Percentiles rank a stretch among this genome's conserved stretches.
Evolutionary conservation across 2,113 vertebrate species (phyloP).

Genomic region (Brienomyrus longianalis): DNA sequence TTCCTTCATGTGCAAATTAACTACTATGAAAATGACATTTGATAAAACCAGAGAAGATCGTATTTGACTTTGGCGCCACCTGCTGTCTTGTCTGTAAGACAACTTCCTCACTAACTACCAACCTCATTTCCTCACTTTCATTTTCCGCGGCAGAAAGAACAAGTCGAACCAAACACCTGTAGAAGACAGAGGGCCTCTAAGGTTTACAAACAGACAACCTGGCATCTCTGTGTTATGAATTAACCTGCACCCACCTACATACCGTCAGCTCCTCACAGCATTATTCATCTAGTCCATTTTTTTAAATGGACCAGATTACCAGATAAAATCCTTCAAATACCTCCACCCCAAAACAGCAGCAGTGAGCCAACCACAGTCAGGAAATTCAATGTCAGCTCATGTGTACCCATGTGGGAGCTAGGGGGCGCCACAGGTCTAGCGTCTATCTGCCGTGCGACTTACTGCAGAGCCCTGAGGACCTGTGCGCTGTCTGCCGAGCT

Average conservation of each 20-base stretch:
- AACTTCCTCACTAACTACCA: constrained; percentile 17
- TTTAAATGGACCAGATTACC: neutral
- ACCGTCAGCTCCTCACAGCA: neutral
- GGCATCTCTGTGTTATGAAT: neutral
- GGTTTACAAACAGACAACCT: neutral
- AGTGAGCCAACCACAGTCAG: neutral
- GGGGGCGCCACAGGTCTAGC: neutral
- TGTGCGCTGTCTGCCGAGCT: constrained; percentile 60
- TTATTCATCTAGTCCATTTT: neutral
- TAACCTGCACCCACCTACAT: neutral
- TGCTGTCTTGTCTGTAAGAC: neutral
- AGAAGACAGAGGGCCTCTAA: constrained; percentile 35
- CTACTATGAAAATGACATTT: neutral
- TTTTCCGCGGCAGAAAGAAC: constrained; percentile 53
- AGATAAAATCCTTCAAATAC: neutral
- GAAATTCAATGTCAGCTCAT: neutral
- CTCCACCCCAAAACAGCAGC: neutral
- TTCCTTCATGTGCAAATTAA: neutral
- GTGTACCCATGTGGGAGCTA: neutral
- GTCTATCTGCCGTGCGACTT: constrained; percentile 26
- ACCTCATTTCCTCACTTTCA: constrained; percentile 60
- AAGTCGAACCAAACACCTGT: constrained; percentile 78
- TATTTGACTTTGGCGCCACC: neutral
- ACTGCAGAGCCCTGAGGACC: constrained; percentile 76
- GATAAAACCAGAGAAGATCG: neutral